phyloP scores from a whole-genome alignment of 1,140 invertebrate species.

The Gonatopus flavifemur region DNA sequence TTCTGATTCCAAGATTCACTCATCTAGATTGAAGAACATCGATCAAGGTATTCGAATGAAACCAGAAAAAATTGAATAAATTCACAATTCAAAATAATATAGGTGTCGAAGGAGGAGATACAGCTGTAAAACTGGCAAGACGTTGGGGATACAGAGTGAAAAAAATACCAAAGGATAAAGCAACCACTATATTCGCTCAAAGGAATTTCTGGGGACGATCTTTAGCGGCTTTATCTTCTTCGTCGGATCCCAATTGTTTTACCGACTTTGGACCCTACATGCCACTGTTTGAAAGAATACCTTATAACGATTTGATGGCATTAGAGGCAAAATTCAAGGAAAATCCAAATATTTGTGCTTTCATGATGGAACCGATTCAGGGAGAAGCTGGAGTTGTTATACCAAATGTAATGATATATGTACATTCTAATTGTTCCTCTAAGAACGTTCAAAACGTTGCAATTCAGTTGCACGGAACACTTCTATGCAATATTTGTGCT shows the following conservation, averaged over 20 bases:
- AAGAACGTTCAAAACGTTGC: too few species aligned
- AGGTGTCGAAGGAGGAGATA: conserved; percentile 82
- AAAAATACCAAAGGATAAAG: conserved; percentile 69
- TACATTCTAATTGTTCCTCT: too few species aligned
- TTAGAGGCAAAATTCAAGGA: conserved; percentile 62
- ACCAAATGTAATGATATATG: conserved; percentile 57
- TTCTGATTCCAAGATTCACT: too few species aligned
- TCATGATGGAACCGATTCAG: conserved; percentile 86
- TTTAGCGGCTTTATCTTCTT: conserved; percentile 76
- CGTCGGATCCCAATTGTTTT: conserved; percentile 70
- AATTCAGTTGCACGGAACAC: too few species aligned
- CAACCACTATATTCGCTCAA: conserved; percentile 73
- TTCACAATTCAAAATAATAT: not conserved
- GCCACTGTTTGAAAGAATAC: conserved; percentile 72
- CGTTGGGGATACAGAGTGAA: conserved; percentile 83
- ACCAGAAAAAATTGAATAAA: not conserved
- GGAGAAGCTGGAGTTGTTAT: conserved; percentile 80
- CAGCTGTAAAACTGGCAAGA: conserved; percentile 73
- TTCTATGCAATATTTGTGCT: too few species aligned
- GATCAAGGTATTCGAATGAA: too few species aligned
- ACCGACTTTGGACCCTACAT: conserved; percentile 78
- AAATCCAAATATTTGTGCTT: conserved; percentile 67
- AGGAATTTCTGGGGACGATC: conserved; percentile 86
- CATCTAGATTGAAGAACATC: too few species aligned
- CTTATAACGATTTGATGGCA: conserved; percentile 72